Evolutionary conservation across 1,140 invertebrate genomes (phyloP), one percentile per base, ranked within the genome.

Genomic region (Helicoverpa armigera): DNA sequence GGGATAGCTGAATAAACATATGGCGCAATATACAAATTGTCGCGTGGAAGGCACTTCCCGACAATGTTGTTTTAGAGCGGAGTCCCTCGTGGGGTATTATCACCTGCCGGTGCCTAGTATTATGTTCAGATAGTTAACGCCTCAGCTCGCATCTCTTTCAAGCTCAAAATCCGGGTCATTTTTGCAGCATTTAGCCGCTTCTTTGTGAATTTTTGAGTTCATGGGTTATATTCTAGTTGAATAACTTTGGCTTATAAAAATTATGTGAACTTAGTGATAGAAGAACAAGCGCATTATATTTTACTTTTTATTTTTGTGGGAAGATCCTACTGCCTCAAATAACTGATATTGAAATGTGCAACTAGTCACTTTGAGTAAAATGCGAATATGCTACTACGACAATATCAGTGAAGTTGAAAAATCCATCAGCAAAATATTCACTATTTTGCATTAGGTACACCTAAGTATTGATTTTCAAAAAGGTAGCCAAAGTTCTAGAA

Each of bases 51-150:
- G 10, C 58, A 74, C 70, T 48, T 83, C 77, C 77, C 65, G 79
- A 84, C 82, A 60, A 73, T 80, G 79, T 83, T 82, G 75, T 83
- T 80, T 81, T 16, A 76, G 80, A 79, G 65, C 53, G 67, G 50
- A 75, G 14, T 83, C 82, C 81, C 82, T 56, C n/a, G 76, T 58
- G 83, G 61, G 65, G 50, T 83, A 79, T 86, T 82, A 82, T 69
- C 56, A 69, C 79, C 72, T 76, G 58, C 73, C 18, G 58, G 16
- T 63, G 73, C 48, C 63, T 54, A 56, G 63, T 73, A 70, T 70
- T 70, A 69, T 79, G 43, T 81, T 83, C 65, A 56, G 50, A 81
- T 58, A 81, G 73, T 76, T 76, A 76, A 70, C 63, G 51, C 54
- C 50, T 13, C 61, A 63, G 61, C 43, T 67, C 31, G 72, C 53